Evolutionary conservation across 35 echinoderm and acorn worm genomes (phyloP).

Genomic region (Nesometra sesokonis): DNA sequence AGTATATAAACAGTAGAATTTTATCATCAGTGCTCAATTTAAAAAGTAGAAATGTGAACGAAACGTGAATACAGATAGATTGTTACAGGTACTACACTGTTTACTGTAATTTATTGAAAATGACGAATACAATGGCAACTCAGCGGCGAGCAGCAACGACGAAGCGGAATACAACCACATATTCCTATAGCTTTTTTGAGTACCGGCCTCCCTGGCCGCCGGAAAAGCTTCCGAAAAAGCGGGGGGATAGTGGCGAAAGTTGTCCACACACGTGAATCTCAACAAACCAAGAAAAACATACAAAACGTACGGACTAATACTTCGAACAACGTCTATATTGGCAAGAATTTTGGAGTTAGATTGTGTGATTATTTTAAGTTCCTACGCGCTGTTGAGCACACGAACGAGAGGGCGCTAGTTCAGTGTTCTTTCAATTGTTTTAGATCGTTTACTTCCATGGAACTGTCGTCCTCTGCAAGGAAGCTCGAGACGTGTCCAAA

Average conservation of each 20-base stretch:
- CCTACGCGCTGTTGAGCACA: background rate
- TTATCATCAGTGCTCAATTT: too few species aligned
- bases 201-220: constrained; percentile 1
- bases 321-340: background rate
- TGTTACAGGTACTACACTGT: too few species aligned
- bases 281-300: background rate
- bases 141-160: background rate
- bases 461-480: constrained; percentile 43
- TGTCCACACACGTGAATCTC: background rate
- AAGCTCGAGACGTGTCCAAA: constrained; percentile 50
- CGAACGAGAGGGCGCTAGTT: background rate
- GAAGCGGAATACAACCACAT: background rate
- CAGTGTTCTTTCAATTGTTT: background rate
- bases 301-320: background rate
- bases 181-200: background rate
- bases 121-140: background rate
- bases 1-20: background rate
- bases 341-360: background rate
- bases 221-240: background rate
- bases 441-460: constrained; percentile 10
- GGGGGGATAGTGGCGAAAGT: background rate
- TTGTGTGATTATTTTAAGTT: background rate
- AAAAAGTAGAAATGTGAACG: too few species aligned
- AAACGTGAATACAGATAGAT: too few species aligned
- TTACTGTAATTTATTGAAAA: too few species aligned